phyloP scores from a whole-genome alignment of 2,888 invertebrate genomes.

The Augiades crinisus region DNA sequence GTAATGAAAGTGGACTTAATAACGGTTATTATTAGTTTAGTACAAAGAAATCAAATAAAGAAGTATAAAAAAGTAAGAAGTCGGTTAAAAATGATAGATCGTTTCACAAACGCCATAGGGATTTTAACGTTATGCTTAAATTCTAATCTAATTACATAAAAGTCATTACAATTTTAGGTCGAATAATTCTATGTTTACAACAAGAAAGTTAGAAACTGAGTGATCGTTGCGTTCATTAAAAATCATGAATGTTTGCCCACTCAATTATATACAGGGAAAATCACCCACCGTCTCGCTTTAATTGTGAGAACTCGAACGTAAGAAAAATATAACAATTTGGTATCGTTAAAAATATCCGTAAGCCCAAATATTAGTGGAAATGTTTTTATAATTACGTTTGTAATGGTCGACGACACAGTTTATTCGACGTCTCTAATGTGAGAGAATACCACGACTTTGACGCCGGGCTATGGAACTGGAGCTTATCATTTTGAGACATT shows the following conservation, averaged over 20 bases:
- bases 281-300: slow-evolving; percentile 34
- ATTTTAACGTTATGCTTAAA: slow-evolving; percentile 22
- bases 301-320: slow-evolving; percentile 42
- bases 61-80: slow-evolving; percentile 3
- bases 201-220: slow-evolving; percentile 57
- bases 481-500: slow-evolving; percentile 31
- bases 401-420: slow-evolving; percentile 35
- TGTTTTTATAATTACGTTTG: slow-evolving; percentile 42
- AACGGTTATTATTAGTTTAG: not conserved
- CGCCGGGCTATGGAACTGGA: slow-evolving; percentile 27
- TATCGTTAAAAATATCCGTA: slow-evolving; percentile 41
- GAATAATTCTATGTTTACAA: slow-evolving; percentile 57
- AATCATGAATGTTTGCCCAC: slow-evolving; percentile 41
- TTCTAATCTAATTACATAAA: slow-evolving; percentile 36
- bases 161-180: slow-evolving; percentile 35
- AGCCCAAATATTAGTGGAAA: slow-evolving; percentile 38
- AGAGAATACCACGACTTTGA: slow-evolving; percentile 37
- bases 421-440: slow-evolving; percentile 38
- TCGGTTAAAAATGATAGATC: slow-evolving; percentile 22
- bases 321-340: slow-evolving; percentile 39
- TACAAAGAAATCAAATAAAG: not conserved
- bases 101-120: slow-evolving; percentile 8
- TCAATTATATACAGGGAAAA: slow-evolving; percentile 40
- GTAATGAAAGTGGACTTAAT: not conserved
- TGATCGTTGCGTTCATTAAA: slow-evolving; percentile 53